Conservation (phyloP, 1,140 invertebrate genomes). For the Cydia pomonella region DNA sequence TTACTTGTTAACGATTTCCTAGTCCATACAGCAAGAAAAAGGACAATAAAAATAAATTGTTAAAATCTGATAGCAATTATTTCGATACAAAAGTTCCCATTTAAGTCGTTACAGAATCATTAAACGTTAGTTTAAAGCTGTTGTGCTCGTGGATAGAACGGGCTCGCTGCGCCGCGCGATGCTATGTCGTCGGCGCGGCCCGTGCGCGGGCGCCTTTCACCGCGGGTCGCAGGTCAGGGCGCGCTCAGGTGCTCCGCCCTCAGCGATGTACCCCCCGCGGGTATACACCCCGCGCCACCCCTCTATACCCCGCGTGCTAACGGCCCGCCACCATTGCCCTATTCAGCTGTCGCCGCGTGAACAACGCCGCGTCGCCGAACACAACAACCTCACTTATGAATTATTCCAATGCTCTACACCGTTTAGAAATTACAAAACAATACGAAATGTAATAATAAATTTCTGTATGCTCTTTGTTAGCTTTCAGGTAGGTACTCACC, state of each 20-base stretch:
- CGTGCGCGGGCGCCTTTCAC: slow-evolving; percentile 71
- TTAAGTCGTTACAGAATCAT: slow-evolving; percentile 19
- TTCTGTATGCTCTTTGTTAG: slow-evolving; percentile 66
- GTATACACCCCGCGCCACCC: slow-evolving; percentile 39
- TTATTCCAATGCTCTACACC: slow-evolving; percentile 67
- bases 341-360: slow-evolving; percentile 74
- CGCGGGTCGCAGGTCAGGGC: slow-evolving; percentile 78
- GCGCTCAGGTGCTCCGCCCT: slow-evolving; percentile 77
- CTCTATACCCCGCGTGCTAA: slow-evolving; percentile 47
- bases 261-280: slow-evolving; percentile 44
- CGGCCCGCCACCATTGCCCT: slow-evolving; percentile 69
- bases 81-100: slow-evolving; percentile 17
- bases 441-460: slow-evolving; percentile 74
- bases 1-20: slow-evolving; percentile 6
- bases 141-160: slow-evolving; percentile 11
- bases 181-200: slow-evolving; percentile 59
- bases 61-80: slow-evolving; percentile 20
- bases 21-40: slow-evolving; percentile 17
- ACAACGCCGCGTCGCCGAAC: slow-evolving; percentile 65
- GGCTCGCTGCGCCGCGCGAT: slow-evolving; percentile 42
- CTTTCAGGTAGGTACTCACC: slow-evolving; percentile 44
- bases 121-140: slow-evolving; percentile 26
- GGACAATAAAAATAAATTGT: slow-evolving; percentile 25
- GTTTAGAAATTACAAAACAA: slow-evolving; percentile 76
- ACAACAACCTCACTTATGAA: slow-evolving; percentile 71